phyloP scores from a whole-genome alignment of 2,797 vertebrate genomes.

The Diplodus sargus region DNA sequence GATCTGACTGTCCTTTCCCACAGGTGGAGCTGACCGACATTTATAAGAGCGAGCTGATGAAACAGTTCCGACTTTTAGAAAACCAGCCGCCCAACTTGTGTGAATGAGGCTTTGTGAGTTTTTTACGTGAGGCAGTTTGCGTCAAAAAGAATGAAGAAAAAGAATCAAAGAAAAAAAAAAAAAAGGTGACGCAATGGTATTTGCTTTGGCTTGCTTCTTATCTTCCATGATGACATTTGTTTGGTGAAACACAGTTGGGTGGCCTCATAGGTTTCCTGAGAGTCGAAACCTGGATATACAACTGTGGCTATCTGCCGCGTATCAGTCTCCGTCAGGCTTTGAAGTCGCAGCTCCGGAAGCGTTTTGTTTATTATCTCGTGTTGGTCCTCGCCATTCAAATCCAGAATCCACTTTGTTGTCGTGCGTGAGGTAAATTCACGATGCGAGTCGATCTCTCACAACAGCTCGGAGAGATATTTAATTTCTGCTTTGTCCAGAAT shows the following conservation, averaged over 20 bases:
- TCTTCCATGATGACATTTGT: conserved; percentile 71
- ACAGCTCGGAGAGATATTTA: conserved; percentile 18
- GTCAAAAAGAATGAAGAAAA: conserved; percentile 18
- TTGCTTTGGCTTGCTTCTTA: conserved; percentile 79
- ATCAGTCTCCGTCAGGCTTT: conserved; percentile 61
- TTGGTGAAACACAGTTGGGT: conserved; percentile 72
- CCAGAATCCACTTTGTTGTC: conserved; percentile 47
- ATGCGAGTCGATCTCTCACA: conserved; percentile 13
- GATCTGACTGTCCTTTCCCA: not conserved
- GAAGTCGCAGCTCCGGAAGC: conserved; percentile 51
- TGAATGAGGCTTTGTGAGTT: conserved; percentile 6
- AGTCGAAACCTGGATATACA: conserved; percentile 58
- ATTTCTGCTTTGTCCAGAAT: conserved; percentile 30
- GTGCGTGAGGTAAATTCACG: conserved; percentile 20
- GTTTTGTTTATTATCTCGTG: conserved; percentile 58
- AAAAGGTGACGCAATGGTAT: conserved; percentile 49
- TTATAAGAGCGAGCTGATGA: conserved; percentile 3
- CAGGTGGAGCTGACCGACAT: not conserved
- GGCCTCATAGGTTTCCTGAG: conserved; percentile 63
- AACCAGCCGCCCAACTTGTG: not conserved
- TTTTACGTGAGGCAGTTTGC: conserved; percentile 4
- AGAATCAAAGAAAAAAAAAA: not conserved
- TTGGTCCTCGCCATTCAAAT: conserved; percentile 45
- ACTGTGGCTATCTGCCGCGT: conserved; percentile 63
- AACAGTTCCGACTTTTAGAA: not conserved